Evolutionary conservation across 2,797 vertebrate genomes (phyloP), one percentile per base, ranked within the genome.

Genomic region (Scarus forsteni): DNA sequence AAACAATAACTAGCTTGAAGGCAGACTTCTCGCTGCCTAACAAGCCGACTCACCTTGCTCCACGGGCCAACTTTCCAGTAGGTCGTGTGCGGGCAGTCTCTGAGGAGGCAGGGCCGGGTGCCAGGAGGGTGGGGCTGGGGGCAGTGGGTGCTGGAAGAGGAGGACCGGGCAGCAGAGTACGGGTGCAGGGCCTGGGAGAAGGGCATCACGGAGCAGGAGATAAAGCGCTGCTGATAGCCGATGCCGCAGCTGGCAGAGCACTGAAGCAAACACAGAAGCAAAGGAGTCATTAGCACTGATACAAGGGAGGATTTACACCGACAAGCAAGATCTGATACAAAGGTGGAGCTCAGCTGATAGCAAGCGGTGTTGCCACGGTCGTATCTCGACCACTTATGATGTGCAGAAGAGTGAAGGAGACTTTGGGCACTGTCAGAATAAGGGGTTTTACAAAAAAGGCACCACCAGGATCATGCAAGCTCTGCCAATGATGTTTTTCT

Each of bases 11-110:
- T 73, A 58, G 44, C 44, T 38, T 0, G 45, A 45, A 27, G 27
- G 43, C 66, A 56, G 73, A 63, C 65, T 77, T 68, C 44, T 66
- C 18, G 0, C 43, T 42, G 50, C 50, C 42, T 36, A 67, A 78
- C 16, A 70, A 72, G 70, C 13, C 59, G 83, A 49, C 62, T 81
- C 71, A 88, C 90, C 95, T 95, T 92, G 87, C 92, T 95, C 98
- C 97, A 99, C 3, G 91, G 93, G 11, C 96, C 96, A 67, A 94
- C 92, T 86, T 93, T 95, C 98, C 98, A 99, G 43, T 92, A 92
- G 50, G 91, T 90, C 48, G 82, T 60, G 45, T 92, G 87, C 6
- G 90, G 88, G 58, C 98, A 99, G 55, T 89, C 91, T 16, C 70
- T 83, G 50, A 95, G 64, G 59, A 92, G 88, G 44, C 98, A 99